Evolutionary conservation across 2,888 invertebrate genomes (phyloP), one percentile per base, ranked within the genome.

Genomic region (Athripsodes cinereus): DNA sequence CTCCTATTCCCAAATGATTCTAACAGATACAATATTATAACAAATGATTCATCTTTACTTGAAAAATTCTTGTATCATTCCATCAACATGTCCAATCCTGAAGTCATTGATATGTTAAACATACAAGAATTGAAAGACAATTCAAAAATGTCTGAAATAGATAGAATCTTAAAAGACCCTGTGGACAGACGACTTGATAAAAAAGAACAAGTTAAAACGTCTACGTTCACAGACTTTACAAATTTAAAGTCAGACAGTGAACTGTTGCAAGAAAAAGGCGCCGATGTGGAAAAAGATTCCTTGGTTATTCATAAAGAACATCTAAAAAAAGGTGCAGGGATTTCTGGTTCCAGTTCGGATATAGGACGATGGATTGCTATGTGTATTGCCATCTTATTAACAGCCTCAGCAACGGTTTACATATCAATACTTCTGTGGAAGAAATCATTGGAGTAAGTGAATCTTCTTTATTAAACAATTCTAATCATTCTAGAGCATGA

Each of bases 61-160:
- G 76, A 76, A 58, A 70, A 78, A 2, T 68, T 79, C 49, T 34
- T 53, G 44, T 53, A 59, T 22, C 21, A 51, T 11, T 22, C 26
- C 13, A 48, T 49, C 19, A 57, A 57, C 19, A 16, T 50, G 3
- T 63, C 61, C 5, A 52, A 62, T 56, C 71, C 77, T 0, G 79
- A 80, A 67, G 75, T 78, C 34, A 75, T 78, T 64, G 79, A 80
- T 67, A 76, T 80, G 75, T 70, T 79, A 20, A 75, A 79, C 64
- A 40, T 40, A 77, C 78, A 40, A 20, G 76, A 77, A 47, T 75
- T 26, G 2, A 47, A 53, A 13, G 47, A 47, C 26, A 78, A 58
- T 22, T 48, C 34, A 11, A 47, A 3, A 21, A 53, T 22, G 20
- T 53, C 48, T 5, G 22, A 48, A 18, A 21, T 48, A 19, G 22